Percentiles rank a stretch among this genome's conserved stretches.
Conservation (phyloP, 2,888 invertebrate genomes). For the Tipula lateralis region DNA sequence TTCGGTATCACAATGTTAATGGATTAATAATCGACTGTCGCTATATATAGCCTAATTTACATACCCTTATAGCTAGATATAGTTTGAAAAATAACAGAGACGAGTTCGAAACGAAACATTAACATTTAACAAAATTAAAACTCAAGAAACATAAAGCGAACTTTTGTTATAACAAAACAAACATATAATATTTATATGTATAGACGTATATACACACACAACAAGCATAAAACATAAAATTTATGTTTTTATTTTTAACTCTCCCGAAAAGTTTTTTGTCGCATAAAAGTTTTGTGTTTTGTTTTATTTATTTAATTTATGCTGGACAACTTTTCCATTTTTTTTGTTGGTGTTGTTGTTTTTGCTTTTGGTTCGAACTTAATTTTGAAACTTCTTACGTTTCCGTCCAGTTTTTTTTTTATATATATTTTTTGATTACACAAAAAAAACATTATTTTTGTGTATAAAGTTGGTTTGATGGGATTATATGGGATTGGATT, state of each 20-base stretch:
- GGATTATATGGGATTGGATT: not conserved
- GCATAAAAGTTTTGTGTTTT: constrained; percentile 13
- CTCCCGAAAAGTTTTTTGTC: not conserved
- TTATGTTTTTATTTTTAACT: constrained; percentile 1
- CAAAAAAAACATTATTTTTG: not conserved
- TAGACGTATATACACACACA: not conserved
- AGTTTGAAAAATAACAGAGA: not conserved
- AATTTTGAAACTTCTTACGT: not conserved
- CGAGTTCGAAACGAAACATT: not conserved
- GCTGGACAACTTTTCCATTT: not conserved
- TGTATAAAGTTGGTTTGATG: not conserved
- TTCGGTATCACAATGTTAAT: no score
- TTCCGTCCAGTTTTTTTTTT: not conserved
- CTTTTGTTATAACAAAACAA: not conserved
- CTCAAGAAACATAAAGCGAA: not conserved
- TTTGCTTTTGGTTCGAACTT: not conserved
- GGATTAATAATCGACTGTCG: no score
- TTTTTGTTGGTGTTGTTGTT: no score
- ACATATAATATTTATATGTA: not conserved
- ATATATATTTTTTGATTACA: not conserved
- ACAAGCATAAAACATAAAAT: constrained; percentile 11
- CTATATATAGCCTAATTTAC: no score
- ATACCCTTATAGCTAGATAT: no score
- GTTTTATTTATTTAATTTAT: constrained; percentile 6
- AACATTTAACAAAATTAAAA: constrained; percentile 19